Percentiles rank a stretch among this genome's conserved stretches.
phyloP scores from a whole-genome alignment of 2,888 invertebrate genomes.

The Drosophila neutralis region DNA sequence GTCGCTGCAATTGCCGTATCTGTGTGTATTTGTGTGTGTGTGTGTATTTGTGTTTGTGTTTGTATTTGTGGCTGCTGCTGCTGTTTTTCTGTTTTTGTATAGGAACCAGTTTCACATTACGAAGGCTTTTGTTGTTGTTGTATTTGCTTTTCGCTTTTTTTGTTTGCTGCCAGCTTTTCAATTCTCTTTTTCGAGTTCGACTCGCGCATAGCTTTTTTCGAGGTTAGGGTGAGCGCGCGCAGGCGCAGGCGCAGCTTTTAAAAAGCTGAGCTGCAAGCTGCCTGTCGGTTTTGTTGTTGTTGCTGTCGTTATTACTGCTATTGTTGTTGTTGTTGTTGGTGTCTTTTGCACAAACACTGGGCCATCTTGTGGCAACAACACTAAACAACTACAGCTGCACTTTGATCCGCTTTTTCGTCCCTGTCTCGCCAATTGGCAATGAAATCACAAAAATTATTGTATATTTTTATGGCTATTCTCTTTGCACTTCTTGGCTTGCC shows the following conservation, averaged over 20 bases:
- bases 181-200: slow-evolving; percentile 55
- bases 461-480: slow-evolving; percentile 22
- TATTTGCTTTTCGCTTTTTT: slow-evolving; percentile 36
- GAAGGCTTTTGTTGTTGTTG: slow-evolving; percentile 61
- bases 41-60: slow-evolving; percentile 24
- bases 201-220: slow-evolving; percentile 55
- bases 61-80: slow-evolving; percentile 25
- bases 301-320: slow-evolving; percentile 25
- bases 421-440: slow-evolving; percentile 69
- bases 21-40: slow-evolving; percentile 33
- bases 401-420: slow-evolving; percentile 20
- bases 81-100: slow-evolving; percentile 30
- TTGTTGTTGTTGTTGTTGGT: slow-evolving; percentile 22
- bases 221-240: slow-evolving; percentile 68
- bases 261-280: slow-evolving; percentile 40
- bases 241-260: slow-evolving; percentile 65
- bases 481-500: neutral
- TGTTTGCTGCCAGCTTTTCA: slow-evolving; percentile 48
- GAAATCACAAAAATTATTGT: slow-evolving; percentile 57
- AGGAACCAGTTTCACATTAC: slow-evolving; percentile 78
- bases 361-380: slow-evolving; percentile 47
- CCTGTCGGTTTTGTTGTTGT: slow-evolving; percentile 27
- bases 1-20: slow-evolving; percentile 62
- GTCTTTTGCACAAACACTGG: slow-evolving; percentile 56
- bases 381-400: slow-evolving; percentile 28